Evolutionary conservation across 2,113 vertebrate genomes (phyloP), one percentile per base, ranked within the genome.

Genomic region (Thalassoma bifasciatum): DNA sequence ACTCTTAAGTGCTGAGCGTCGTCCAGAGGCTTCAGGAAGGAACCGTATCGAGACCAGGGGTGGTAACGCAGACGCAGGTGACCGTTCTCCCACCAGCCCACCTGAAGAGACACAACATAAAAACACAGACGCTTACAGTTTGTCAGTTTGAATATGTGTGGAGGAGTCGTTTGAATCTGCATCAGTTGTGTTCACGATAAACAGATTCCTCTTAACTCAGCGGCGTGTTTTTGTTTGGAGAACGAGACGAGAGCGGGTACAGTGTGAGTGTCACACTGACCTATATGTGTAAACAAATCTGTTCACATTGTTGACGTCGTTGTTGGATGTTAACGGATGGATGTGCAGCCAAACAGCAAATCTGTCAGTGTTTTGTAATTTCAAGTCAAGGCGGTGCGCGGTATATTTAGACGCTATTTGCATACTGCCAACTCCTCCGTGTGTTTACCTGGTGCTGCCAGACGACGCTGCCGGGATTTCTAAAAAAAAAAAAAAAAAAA

Each of bases 1-100:
- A 98, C 97, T 0, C 93, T 90, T 58, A 99, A 94, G 86, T 99
- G 97, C 70, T 96, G 96, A 1, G 95, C 93, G 46, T 96, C 96
- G 0, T 96, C 96, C 26, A 95, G 94, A 0, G 97, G 96, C 82
- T 97, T 97, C 38, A 97, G 91, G 89, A 97, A 97, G 1, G 93
- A 92, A n/a, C 97, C 96, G 0, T 96, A 97, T 3, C 96, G 96
- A 0, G 97, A 97, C 96, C 95, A 96, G 12, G 95, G 91, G 0
- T 95, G 95, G 90, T 96, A 95, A 5, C 95, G 94, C 44, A 98
- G 93, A 3, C 95, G 90, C 37, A 98, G 91, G 19, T 95, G 90
- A 21, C 94, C 94, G 21, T 95, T 96, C 66, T 98, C 96, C 97
- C 97, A 98, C 86, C 94, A 96, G 80, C 97, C 97, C 73, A 98